phyloP scores from a whole-genome alignment of 2,888 invertebrate species.

The Drosophila tanythrix region DNA sequence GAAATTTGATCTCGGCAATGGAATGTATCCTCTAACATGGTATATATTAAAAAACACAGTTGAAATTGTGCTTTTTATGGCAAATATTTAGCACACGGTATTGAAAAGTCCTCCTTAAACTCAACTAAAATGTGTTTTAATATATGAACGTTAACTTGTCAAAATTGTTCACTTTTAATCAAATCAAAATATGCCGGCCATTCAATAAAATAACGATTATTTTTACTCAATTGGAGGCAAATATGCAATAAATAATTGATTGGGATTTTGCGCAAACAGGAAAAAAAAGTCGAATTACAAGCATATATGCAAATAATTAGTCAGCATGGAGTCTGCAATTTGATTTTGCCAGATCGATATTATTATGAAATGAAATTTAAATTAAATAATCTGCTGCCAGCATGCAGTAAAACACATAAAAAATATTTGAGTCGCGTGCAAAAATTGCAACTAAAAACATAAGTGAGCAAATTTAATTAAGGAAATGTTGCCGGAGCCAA shows the following conservation, averaged over 20 bases:
- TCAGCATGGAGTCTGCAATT: conserved; percentile 29
- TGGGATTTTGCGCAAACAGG: conserved; percentile 15
- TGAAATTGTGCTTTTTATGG: too few species aligned
- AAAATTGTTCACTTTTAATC: conserved; percentile 59
- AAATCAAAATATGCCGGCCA: conserved; percentile 57
- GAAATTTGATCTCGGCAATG: neutral
- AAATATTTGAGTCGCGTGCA: neutral
- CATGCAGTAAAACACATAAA: neutral
- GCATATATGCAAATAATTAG: conserved; percentile 51
- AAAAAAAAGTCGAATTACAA: neutral
- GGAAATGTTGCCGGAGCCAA: conserved; percentile 32
- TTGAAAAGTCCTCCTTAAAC: neutral
- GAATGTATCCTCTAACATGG: neutral
- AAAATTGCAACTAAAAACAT: neutral
- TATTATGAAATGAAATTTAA: conserved; percentile 30
- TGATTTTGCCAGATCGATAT: conserved; percentile 44
- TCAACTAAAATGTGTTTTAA: conserved; percentile 12
- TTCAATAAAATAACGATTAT: conserved; percentile 11
- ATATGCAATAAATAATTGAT: conserved; percentile 49
- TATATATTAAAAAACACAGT: neutral
- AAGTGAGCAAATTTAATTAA: neutral
- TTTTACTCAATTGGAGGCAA: neutral
- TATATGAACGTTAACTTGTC: conserved; percentile 48
- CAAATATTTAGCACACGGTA: neutral
- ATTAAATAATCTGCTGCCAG: conserved; percentile 35